These are phyloP conservation scores for Danio aesculapii DNA, from an alignment of 2,797 vertebrate genomes.

Conservation along the genomic window DNA sequence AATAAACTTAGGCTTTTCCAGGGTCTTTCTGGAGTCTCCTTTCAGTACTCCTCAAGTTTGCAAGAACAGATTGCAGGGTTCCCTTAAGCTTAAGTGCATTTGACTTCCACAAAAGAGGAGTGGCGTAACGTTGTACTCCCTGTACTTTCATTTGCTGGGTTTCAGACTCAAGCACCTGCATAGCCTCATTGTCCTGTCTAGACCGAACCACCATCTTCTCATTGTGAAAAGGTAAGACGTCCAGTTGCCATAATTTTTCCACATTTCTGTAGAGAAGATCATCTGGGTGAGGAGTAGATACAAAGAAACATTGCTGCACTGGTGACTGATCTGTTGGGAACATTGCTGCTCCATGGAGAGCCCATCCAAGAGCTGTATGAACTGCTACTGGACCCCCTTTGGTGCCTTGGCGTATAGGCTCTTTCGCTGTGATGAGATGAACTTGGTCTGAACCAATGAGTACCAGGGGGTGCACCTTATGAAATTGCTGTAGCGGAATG, in stretches of 20 bases:
- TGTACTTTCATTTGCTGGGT: not conserved
- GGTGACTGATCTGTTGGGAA: not conserved
- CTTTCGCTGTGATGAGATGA: slow-evolving; percentile 31
- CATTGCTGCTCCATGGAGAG: not conserved
- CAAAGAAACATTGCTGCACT: not conserved
- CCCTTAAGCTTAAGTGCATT: not conserved
- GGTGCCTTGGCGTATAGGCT: not conserved
- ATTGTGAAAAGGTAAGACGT: too few relatives aligned
- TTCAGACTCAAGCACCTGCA: not conserved
- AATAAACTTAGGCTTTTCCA: not conserved
- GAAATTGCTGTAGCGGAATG: slow-evolving; percentile 21
- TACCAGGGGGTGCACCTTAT: not conserved
- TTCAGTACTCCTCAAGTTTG: not conserved
- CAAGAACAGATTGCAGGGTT: not conserved
- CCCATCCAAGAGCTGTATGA: slow-evolving; percentile 12
- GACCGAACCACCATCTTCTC: not conserved
- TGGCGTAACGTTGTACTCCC: not conserved
- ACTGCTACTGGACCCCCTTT: slow-evolving; percentile 11
- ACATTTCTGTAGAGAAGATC: not conserved
- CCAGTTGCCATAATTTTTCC: not conserved
- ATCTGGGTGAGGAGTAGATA: not conserved
- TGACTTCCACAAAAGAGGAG: not conserved
- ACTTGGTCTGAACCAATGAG: slow-evolving; percentile 27
- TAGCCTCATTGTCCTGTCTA: not conserved
- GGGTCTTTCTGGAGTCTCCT: not conserved